phyloP scores from a whole-genome alignment of 1,140 invertebrate species.

The Aphelenchoides avenae region DNA sequence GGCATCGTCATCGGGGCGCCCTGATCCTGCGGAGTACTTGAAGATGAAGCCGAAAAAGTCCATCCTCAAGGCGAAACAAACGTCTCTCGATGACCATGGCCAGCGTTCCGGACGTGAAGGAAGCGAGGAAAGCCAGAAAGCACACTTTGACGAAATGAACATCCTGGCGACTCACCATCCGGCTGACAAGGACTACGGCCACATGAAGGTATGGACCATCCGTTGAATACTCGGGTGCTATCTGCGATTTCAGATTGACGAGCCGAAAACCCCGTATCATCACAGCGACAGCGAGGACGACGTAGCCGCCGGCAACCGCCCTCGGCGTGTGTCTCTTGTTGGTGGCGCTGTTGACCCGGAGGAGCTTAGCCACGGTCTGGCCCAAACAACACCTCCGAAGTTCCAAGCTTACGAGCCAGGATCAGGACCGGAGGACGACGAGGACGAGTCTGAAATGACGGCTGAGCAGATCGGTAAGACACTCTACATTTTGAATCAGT shows the following conservation, averaged over 20 bases:
- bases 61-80: constrained; percentile 54
- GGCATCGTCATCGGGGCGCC: no score
- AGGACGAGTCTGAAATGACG: constrained; percentile 25
- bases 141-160: constrained; percentile 77
- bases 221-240: background rate
- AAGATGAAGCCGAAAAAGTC: constrained; percentile 57
- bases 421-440: constrained; percentile 29
- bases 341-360: constrained; percentile 53
- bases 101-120: constrained; percentile 19
- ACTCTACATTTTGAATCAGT: constrained; percentile 10
- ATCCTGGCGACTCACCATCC: constrained; percentile 96
- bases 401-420: constrained; percentile 29
- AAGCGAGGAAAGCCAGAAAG: constrained; percentile 48
- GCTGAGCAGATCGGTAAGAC: constrained; percentile 23
- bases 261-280: constrained; percentile 87
- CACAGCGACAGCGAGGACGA: constrained; percentile 67
- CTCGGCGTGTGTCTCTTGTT: constrained; percentile 55
- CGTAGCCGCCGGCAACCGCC: constrained; percentile 59
- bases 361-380: constrained; percentile 38
- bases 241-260: constrained; percentile 50
- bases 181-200: constrained; percentile 94
- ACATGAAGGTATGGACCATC: constrained; percentile 76
- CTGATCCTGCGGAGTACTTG: constrained; percentile 51
- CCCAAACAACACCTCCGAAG: constrained; percentile 21
- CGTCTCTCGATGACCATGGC: constrained; percentile 27